phyloP scores from a whole-genome alignment of 2,113 vertebrate species.

The Accipiter virgatus region DNA sequence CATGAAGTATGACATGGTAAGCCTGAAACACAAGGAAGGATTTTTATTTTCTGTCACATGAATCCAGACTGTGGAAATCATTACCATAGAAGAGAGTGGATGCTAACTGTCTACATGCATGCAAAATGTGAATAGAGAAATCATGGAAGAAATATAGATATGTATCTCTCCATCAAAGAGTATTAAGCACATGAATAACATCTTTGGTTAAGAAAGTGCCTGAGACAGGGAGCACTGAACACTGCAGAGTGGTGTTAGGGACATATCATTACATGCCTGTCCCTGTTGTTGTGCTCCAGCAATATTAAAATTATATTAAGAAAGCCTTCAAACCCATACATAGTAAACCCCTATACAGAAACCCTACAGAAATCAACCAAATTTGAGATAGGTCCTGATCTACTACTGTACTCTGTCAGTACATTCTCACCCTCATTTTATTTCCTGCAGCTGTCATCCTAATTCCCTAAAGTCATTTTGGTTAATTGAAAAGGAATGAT shows the following conservation, averaged over 20 bases:
- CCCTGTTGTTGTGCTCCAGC: neutral
- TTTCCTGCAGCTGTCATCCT: conserved; percentile 28
- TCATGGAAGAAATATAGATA: neutral
- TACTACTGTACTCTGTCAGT: neutral
- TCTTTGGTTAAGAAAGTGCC: neutral
- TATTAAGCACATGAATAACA: neutral
- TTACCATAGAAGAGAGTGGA: neutral
- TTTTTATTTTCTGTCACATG: neutral
- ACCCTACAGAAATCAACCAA: neutral
- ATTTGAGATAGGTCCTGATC: neutral
- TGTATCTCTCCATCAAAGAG: neutral
- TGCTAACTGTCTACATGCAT: neutral
- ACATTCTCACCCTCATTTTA: neutral
- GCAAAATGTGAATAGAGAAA: neutral
- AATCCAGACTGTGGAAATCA: neutral
- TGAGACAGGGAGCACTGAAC: neutral
- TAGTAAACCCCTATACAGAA: neutral
- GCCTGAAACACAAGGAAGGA: neutral
- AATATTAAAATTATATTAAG: neutral
- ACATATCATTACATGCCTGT: neutral
- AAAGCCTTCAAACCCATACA: neutral
- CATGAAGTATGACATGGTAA: neutral
- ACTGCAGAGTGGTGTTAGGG: neutral
- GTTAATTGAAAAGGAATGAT: conserved; percentile 40
- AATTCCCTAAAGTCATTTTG: conserved; percentile 22